Evolutionary conservation across 92 coral and sea anemone genomes (phyloP), one percentile per base, ranked within the genome.

Genomic region (Actinernus sp.): DNA sequence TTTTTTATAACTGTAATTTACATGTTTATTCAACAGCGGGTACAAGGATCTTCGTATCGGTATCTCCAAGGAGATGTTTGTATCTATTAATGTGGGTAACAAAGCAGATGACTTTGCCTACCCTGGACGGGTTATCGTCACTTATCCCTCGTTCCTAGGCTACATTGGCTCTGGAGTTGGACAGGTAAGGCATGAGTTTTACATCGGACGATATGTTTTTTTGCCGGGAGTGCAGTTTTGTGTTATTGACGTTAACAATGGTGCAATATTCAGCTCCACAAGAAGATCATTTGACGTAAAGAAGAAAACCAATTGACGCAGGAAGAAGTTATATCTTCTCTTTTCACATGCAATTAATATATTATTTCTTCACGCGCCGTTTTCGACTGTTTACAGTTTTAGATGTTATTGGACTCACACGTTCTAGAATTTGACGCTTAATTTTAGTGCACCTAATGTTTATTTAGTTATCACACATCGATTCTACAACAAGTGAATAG

Each of bases 51-150:
- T 90, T 37, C 65, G 63, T 22, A 76, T 90, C 43, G 96, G 96
- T 2, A 38, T 57, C 20, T 82, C 79, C 9, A 72, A 71, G 13
- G 68, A 76, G 61, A 74, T 90, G 81, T 61, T 49, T 50, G 86
- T 85, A 31, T 23, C 58, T 29, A 69, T 90, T 25, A 58, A 26
- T 10, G 92, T 86, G 41, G 88, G 61, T 33, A 90, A 90, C 83
- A 90, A 85, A 33, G 92, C 82, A 19, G 75, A 71, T 20, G 96
- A 90, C 76, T 81, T 86, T 55, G 96, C 96, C 71, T 90, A 90
- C 86, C 88, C 92, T 53, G 96, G 92, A 56, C 75, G 64, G 81
- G 92, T 90, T 54, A 46, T 81, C 18, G 67, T 90, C 38, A 69
- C 82, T 8, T 90, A 69, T 45, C 96, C 96, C 0, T 73, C 96